Evolutionary conservation across 35 echinoderm and acorn worm genomes (phyloP).

Genomic region (Strongylocentrotus purpuratus): DNA sequence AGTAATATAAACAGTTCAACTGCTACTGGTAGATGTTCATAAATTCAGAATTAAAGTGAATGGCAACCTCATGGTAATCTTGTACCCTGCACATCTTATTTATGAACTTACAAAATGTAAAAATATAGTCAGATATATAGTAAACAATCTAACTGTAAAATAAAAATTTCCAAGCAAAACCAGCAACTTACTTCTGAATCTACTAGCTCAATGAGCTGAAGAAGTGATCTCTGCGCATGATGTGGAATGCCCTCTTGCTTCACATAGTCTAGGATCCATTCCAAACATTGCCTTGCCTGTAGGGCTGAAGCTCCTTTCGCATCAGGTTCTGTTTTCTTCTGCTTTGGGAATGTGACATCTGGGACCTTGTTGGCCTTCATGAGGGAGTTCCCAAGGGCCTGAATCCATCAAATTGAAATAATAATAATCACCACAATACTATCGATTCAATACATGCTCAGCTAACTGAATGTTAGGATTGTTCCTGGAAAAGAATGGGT

Average conservation of each 20-base stretch:
- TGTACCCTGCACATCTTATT: too few relatives aligned
- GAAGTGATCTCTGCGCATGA: conserved; percentile 53
- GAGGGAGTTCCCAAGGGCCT: neutral
- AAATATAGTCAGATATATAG: too few relatives aligned
- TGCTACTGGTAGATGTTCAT: too few relatives aligned
- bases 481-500: too few relatives aligned
- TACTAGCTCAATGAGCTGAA: conserved; percentile 49
- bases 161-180: too few relatives aligned
- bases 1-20: neutral
- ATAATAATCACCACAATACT: neutral
- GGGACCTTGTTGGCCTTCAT: conserved; percentile 1
- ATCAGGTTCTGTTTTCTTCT: conserved; percentile 37
- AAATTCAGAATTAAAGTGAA: too few relatives aligned
- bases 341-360: neutral
- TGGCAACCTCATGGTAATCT: too few relatives aligned
- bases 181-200: conserved; percentile 55
- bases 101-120: too few relatives aligned
- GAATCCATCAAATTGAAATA: neutral
- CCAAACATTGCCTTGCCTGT: conserved; percentile 48
- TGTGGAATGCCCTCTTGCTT: conserved; percentile 49
- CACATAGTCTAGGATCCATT: conserved; percentile 59
- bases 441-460: neutral
- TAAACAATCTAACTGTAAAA: too few relatives aligned
- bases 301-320: neutral
- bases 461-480: too few relatives aligned